These are phyloP conservation scores for Malacoraja senta DNA, from an alignment of 2,797 vertebrate species.

Conservation along the genomic window DNA sequence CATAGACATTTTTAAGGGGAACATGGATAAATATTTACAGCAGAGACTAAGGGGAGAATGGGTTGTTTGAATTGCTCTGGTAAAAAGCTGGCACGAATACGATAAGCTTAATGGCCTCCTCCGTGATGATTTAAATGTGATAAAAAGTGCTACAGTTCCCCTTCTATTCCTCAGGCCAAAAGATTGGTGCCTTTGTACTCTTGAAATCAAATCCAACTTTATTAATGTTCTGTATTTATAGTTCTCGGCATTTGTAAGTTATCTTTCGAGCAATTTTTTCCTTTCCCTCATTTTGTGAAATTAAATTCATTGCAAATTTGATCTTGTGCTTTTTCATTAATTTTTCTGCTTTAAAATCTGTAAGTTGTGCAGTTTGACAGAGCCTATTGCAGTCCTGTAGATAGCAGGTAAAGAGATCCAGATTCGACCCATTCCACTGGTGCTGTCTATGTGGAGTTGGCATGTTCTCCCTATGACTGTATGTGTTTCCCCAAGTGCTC, in stretches of 20 bases:
- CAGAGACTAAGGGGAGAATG: not conserved
- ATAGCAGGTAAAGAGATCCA: too few species aligned
- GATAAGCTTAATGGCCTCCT: not conserved
- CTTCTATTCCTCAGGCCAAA: not conserved
- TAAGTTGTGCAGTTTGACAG: not conserved
- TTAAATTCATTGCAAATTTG: not conserved
- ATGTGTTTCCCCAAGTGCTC: too few species aligned
- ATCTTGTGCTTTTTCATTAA: not conserved
- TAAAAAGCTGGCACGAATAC: not conserved
- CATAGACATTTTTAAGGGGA: not conserved
- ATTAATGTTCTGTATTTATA: not conserved
- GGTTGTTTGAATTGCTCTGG: not conserved
- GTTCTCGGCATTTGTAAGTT: not conserved
- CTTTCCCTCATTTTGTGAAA: not conserved
- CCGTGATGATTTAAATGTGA: not conserved
- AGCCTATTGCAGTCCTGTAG: too few species aligned
- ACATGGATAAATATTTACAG: constrained; percentile 10
- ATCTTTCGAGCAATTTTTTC: not conserved
- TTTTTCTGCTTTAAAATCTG: not conserved
- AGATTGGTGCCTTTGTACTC: not conserved
- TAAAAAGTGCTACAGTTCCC: not conserved
- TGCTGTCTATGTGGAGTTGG: too few species aligned
- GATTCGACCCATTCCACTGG: too few species aligned
- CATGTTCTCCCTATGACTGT: too few species aligned
- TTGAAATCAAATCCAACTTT: not conserved